A percentile compares a stretch with the other conserved stretches of the same genome.
These are phyloP conservation scores for Serrognathus titanus DNA, from an alignment of 2,888 invertebrate genomes.

Conservation along the genomic window DNA sequence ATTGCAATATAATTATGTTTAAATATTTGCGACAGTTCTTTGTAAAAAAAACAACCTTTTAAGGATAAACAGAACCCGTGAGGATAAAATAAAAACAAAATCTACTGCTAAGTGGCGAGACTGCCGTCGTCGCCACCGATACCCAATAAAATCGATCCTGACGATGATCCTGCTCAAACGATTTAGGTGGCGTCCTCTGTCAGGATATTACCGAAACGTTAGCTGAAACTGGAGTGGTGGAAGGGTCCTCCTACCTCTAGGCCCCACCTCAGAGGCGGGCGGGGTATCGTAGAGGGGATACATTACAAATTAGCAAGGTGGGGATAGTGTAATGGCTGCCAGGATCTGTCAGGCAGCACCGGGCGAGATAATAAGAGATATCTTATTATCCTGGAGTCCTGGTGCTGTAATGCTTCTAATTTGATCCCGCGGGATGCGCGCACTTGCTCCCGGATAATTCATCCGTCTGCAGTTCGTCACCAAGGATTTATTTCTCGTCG, in stretches of 20 bases:
- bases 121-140: too few relatives aligned
- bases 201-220: not conserved
- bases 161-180: too few relatives aligned
- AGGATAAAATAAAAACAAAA: too few relatives aligned
- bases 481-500: constrained; percentile 10
- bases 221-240: constrained; percentile 1
- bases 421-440: constrained; percentile 43
- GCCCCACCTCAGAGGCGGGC: constrained; percentile 14
- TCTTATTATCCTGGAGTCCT: constrained; percentile 46
- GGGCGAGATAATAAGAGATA: constrained; percentile 48
- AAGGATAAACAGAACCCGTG: too few relatives aligned
- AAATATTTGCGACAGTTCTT: too few relatives aligned
- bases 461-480: constrained; percentile 14
- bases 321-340: constrained; percentile 49
- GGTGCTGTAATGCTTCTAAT: constrained; percentile 47
- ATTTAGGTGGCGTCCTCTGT: constrained; percentile 7
- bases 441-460: constrained; percentile 9
- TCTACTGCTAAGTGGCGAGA: too few relatives aligned
- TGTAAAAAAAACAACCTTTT: too few relatives aligned
- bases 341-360: constrained; percentile 40
- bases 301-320: constrained; percentile 37
- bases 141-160: too few relatives aligned
- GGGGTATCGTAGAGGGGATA: constrained; percentile 36
- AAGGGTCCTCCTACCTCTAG: constrained; percentile 6
- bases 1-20: too few relatives aligned